A percentile compares a stretch with the other conserved stretches of the same genome.
These are phyloP conservation scores for Drosophila paramelanica DNA, from an alignment of 2,888 invertebrate genomes.

Conservation along the genomic window DNA sequence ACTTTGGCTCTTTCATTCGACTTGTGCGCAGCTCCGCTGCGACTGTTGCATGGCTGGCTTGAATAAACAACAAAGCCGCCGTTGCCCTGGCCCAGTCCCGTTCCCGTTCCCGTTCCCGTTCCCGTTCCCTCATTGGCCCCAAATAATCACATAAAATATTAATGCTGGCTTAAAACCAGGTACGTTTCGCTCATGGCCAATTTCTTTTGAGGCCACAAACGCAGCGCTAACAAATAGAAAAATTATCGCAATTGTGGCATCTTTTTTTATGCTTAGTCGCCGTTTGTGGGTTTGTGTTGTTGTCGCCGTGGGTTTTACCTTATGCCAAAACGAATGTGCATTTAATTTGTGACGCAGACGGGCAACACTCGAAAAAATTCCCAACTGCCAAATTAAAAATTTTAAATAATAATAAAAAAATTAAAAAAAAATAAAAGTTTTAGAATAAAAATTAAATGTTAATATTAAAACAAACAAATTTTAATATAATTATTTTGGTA, in stretches of 20 bases:
- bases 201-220: conserved; percentile 75
- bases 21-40: conserved; percentile 19
- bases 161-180: conserved; percentile 68
- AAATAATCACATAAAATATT: conserved; percentile 78
- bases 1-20: conserved; percentile 26
- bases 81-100: conserved; percentile 3
- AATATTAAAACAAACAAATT: not conserved
- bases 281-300: conserved; percentile 42
- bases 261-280: conserved; percentile 61
- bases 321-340: conserved; percentile 66
- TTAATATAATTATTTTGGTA: not conserved
- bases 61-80: conserved; percentile 64
- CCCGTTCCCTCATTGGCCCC: conserved; percentile 41
- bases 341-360: conserved; percentile 66
- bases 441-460: too few relatives aligned
- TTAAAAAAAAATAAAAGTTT: not conserved
- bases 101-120: not conserved
- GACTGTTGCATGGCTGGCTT: conserved; percentile 70
- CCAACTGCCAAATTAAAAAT: not conserved
- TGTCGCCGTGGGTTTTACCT: conserved; percentile 58
- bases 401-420: not conserved
- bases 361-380: conserved; percentile 41
- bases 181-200: conserved; percentile 70
- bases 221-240: conserved; percentile 81
- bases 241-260: conserved; percentile 82